These are phyloP conservation scores for Acronicta leporina DNA, from an alignment of 2,888 invertebrate species.

Conservation along the genomic window DNA sequence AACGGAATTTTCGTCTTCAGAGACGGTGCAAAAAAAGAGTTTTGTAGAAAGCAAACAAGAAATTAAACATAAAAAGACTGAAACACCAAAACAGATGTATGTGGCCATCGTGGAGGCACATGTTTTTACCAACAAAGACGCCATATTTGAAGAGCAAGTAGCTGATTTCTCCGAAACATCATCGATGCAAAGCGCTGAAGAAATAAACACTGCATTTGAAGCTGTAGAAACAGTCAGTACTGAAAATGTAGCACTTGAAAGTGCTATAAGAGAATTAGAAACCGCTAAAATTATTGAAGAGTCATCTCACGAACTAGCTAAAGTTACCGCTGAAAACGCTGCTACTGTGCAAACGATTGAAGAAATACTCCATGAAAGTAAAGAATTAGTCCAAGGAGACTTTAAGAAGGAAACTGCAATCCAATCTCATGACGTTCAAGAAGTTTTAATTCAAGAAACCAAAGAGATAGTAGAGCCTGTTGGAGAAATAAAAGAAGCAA, in stretches of 20 bases:
- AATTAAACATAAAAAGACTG: constrained; percentile 52
- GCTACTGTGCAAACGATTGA: constrained; percentile 49
- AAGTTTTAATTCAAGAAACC: constrained; percentile 43
- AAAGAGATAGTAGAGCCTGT: constrained; percentile 53
- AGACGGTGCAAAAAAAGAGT: constrained; percentile 57
- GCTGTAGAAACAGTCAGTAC: constrained; percentile 50
- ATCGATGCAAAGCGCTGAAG: constrained; percentile 65
- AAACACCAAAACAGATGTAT: constrained; percentile 73
- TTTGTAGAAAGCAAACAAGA: constrained; percentile 60
- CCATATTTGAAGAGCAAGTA: constrained; percentile 72
- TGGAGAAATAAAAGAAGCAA: constrained; percentile 48
- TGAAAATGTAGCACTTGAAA: constrained; percentile 59
- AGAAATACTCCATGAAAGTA: constrained; percentile 42
- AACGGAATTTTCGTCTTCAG: constrained; percentile 53
- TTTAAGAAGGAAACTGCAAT: constrained; percentile 47
- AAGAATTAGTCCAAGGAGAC: constrained; percentile 52
- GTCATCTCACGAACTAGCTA: constrained; percentile 40
- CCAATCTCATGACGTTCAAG: constrained; percentile 35
- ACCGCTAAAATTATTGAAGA: constrained; percentile 55
- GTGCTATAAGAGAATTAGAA: constrained; percentile 50
- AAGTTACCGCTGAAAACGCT: constrained; percentile 46
- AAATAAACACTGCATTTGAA: constrained; percentile 61
- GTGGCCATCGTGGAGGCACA: constrained; percentile 83
- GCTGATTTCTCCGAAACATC: constrained; percentile 68
- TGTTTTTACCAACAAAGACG: constrained; percentile 80